Evolutionary conservation across 2,888 invertebrate species (phyloP), one percentile per base, ranked within the genome.

Genomic region (Polietes domitor): DNA sequence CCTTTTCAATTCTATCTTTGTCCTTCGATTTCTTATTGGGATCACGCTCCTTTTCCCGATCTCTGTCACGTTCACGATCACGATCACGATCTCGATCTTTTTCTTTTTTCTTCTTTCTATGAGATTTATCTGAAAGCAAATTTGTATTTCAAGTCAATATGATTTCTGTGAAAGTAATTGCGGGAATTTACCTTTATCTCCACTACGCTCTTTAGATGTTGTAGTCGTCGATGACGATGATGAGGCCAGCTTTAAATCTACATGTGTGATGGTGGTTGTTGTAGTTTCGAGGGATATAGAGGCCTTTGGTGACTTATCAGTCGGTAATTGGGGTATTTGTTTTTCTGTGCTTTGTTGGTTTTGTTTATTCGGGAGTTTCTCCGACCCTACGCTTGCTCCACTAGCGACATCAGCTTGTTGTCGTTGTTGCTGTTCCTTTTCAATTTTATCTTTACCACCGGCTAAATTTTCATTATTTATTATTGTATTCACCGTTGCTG

Each of bases 51-150:
- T 77, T 77, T 47, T 87, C 76, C n/a, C 85, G 58, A 43, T 86
- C 73, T 70, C 61, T 80, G 12, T 84, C 85, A n/a, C 77, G 53
- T 12, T 86, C 71, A 4, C 80, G 63, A 53, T 88, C 88, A 37
- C 87, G 63, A 53, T 88, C 88, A 37, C 87, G 87, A 58, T 90
- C 89, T 21, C 90, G 89, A 83, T 92, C 90, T 85, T 90, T 91
- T 85, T 92, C 92, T 88, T 91, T 92, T 85, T 91, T 92, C 87
- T 92, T 92, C 86, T 91, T 91, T 81, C 91, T 92, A 79, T 91
- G 91, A 85, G 89, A 89, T 85, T 89, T 89, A 37, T 90, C 90
- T 80, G 82, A 79, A 87, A 28, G 71, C 53, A 53, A 37, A 37
- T 37, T 37, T 37, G 37, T n/a, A 37, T 37, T 7, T 37, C 4